Base-by-base conservation (phyloP, 2,113 vertebrate genomes). In the Thymallus thymallus region DNA sequence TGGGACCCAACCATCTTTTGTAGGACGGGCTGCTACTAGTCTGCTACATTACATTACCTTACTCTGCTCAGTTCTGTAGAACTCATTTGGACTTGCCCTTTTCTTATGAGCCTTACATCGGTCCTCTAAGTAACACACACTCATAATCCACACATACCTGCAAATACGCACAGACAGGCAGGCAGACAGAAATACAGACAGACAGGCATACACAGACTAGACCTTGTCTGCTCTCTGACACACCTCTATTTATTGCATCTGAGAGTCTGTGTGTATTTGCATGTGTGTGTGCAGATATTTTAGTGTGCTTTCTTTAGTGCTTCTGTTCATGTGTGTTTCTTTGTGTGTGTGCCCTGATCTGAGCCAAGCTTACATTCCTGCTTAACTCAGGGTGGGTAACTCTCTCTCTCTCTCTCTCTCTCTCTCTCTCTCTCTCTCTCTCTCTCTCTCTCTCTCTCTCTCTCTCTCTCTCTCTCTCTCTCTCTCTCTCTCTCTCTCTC, bases 331-430 rank as follows among this genome's bases (percentile, higher is more conserved):
- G 23, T 24, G 22, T 30, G 14, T 56, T 13, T 55, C 16, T 51
- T 20, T 70, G 35, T 56, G 82, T 85, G 29, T 18, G 29, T 84
- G 67, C 63, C 77, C 41, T 60, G 61, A 58, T 75, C 68, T 71
- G 56, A 79, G 87, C 80, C 77, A 81, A 84, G 81, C 85, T 84
- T 80, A 82, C 81, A 88, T 89, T 88, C 85, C 81, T 80, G 56
- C 72, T 78, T 74, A 78, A 76, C 85, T 77, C 73, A 86, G 81
- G 82, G 72, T 62, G 76, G 77, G 61, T 79, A 82, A 77, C 75
- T 82, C 82, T 66, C 66, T 65, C 75, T 76, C 72, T 82, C 78
- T 83, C 24, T 70, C 61, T 55, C 5, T 70, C 29, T 79, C 7
- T 56, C 62, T 18, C 18, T 26, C 9, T 75, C 30, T 55, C 12